Percentiles rank a stretch among this genome's conserved stretches.
Evolutionary conservation across 2,888 invertebrate species (phyloP).

Genomic region (Pterobdella sp.): DNA sequence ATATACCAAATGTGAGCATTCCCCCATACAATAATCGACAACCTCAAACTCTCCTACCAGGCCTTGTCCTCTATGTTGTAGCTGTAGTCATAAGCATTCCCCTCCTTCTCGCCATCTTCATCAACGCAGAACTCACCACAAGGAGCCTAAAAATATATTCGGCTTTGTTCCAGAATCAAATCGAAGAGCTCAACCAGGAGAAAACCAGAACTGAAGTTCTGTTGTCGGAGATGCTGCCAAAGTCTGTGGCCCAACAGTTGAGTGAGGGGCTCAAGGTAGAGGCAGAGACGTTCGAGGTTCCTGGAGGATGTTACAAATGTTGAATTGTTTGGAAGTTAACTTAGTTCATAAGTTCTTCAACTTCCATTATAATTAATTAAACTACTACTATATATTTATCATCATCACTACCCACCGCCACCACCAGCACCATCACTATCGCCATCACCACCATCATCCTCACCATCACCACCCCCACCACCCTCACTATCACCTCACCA

Average conservation of each 20-base stretch:
- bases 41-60: neutral
- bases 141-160: constrained; percentile 20
- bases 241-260: constrained; percentile 24
- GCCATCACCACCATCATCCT: neutral
- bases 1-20: neutral
- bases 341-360: too few species aligned
- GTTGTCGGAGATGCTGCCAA: constrained; percentile 28
- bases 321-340: too few species aligned
- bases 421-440: too few species aligned
- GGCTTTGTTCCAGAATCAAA: constrained; percentile 23
- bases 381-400: too few species aligned
- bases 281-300: constrained; percentile 25
- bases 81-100: constrained; percentile 20
- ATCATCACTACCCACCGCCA: too few species aligned
- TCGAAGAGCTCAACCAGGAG: constrained; percentile 15
- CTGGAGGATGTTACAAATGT: too few species aligned
- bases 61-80: constrained; percentile 1
- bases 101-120: neutral
- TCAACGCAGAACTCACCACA: constrained; percentile 21
- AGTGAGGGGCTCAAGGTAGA: constrained; percentile 19
- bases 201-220: constrained; percentile 24
- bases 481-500: neutral
- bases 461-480: neutral
- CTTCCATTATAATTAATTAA: too few species aligned
- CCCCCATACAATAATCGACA: neutral